Evolutionary conservation across 2,797 vertebrate genomes (phyloP).

Genomic region (Bryconaethiops microstoma): DNA sequence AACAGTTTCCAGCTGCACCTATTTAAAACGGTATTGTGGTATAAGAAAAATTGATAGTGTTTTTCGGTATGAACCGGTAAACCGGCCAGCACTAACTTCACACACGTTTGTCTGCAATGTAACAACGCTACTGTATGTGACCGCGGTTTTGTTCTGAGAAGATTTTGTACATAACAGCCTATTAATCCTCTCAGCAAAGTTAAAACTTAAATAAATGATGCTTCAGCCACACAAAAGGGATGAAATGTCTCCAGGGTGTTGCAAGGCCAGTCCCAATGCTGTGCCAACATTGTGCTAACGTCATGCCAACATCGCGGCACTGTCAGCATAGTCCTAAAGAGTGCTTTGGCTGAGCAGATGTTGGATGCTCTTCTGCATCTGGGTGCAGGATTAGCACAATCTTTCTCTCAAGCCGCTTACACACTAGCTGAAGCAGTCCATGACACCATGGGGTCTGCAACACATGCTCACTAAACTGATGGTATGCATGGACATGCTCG

Average conservation of each 20-base stretch:
- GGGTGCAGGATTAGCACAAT: slow-evolving; percentile 21
- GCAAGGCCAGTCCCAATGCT: slow-evolving; percentile 1
- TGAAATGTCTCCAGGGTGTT: not conserved
- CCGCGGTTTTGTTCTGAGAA: not conserved
- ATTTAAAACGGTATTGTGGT: too few species aligned
- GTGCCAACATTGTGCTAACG: slow-evolving; percentile 7
- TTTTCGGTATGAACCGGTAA: too few species aligned
- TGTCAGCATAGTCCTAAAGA: slow-evolving; percentile 21
- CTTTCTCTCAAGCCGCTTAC: slow-evolving; percentile 20
- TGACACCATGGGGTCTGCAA: slow-evolving; percentile 30
- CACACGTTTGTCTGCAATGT: not conserved
- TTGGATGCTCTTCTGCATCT: slow-evolving; percentile 33
- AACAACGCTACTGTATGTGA: not conserved
- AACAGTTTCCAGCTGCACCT: too few species aligned
- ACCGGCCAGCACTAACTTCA: too few species aligned
- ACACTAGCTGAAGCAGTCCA: slow-evolving; percentile 14
- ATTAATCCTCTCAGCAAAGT: slow-evolving; percentile 3
- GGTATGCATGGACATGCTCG: slow-evolving; percentile 10
- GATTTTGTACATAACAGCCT: not conserved
- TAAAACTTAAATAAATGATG: not conserved
- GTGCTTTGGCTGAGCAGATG: slow-evolving; percentile 28
- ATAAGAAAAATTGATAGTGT: too few species aligned
- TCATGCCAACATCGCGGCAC: not conserved
- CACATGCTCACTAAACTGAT: slow-evolving; percentile 28
- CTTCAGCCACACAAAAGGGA: not conserved